These are phyloP conservation scores for Xylota segnis DNA, from an alignment of 2,888 invertebrate species.

Conservation along the genomic window DNA sequence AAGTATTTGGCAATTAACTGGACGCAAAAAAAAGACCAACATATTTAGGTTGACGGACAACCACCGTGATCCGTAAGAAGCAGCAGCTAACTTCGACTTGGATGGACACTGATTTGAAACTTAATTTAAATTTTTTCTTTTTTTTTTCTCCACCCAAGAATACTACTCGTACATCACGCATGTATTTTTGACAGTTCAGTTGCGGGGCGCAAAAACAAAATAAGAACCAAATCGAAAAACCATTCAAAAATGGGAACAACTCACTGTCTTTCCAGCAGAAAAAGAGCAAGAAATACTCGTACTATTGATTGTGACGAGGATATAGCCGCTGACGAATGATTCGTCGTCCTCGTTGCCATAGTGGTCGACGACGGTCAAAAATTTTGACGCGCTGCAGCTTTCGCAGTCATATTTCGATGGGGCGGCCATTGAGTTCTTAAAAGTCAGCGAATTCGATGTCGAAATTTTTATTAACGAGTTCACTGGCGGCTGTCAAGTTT, in stretches of 20 bases:
- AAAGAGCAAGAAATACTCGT: conserved; percentile 25
- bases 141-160: conserved; percentile 30
- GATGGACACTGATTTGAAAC: conserved; percentile 70
- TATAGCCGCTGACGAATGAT: conserved; percentile 42
- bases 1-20: conserved; percentile 73
- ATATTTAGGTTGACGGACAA: conserved; percentile 64
- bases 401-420: conserved; percentile 52
- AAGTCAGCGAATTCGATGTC: conserved; percentile 47
- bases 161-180: conserved; percentile 38
- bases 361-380: conserved; percentile 33
- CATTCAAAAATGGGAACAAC: conserved; percentile 58
- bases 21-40: conserved; percentile 18
- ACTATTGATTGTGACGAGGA: conserved; percentile 72
- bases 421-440: conserved; percentile 25
- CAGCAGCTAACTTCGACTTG: conserved; percentile 34
- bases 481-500: conserved; percentile 49
- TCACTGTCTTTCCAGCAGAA: not conserved
- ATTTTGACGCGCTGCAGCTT: conserved; percentile 62
- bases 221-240: conserved; percentile 22
- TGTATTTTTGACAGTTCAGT: conserved; percentile 67
- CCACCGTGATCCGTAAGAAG: conserved; percentile 36
- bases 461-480: conserved; percentile 70
- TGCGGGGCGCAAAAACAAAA: too few species aligned
- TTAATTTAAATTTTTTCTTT: conserved; percentile 74
- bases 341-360: conserved; percentile 6